Base-by-base conservation (phyloP, 2,113 vertebrate species). In the Osmerus mordax region DNA sequence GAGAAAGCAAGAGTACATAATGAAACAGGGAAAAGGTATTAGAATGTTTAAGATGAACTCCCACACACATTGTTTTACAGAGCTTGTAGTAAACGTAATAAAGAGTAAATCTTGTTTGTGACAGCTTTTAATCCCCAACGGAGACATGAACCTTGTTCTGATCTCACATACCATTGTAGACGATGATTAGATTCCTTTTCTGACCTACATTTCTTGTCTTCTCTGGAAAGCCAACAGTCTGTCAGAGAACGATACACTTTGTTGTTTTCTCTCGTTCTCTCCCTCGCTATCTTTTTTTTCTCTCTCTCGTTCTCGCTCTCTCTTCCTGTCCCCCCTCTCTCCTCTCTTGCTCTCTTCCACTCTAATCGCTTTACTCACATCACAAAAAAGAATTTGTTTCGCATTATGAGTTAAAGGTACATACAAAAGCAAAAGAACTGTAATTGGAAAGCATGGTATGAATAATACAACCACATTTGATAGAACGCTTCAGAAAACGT, bases 21-120 rank as follows among this genome's bases (percentile, higher is more conserved):
- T 67, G 67, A 36, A 53, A 28, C 9, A n/a, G 16, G 36, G 52
- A 78, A 79, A 78, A 81, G 78, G 63, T 84, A 77, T 77, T 77
- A 55, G 68, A 78, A 80, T 75, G 73, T 80, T 83, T 83, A 79
- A 84, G 84, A 76, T 79, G 75, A 72, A 70, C 79, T 75, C 79
- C 71, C 73, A 83, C 71, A 64, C 77, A 78, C 78, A 66, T 78
- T 83, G 81, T 83, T 83, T 75, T 78, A 76, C 71, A 74, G 71
- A 71, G 81, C 71, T 71, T 67, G 68, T 61, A 60, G 56, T 47
- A 29, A 62, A 79, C 7, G 41, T 47, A 76, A 56, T 56, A n/a
- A 56, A 18, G 15, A 8, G 15, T 60, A 11, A 60, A 60, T 60
- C 18, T 60, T 60, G n/a, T 60, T 60, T 60, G 23, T 60, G n/a